Conservation (phyloP, 2,888 invertebrate species). For the Latheticus oryzae region DNA sequence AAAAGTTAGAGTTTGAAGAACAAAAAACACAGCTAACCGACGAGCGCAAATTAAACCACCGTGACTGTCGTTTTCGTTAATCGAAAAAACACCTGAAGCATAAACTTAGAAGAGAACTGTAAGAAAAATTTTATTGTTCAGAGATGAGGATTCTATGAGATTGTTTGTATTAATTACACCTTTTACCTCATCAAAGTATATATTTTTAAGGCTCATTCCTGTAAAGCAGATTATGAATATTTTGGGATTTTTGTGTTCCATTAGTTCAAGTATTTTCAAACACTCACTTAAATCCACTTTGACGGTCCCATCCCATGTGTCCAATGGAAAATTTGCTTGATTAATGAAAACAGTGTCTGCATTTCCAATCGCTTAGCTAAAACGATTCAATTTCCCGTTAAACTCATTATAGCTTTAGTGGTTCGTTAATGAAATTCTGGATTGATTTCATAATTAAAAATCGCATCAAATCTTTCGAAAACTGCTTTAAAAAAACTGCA, state of each 20-base stretch:
- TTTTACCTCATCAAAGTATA: too few relatives aligned
- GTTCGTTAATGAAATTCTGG: slow-evolving; percentile 46
- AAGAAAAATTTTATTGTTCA: too few relatives aligned
- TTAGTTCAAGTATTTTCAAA: slow-evolving; percentile 1
- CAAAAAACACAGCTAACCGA: slow-evolving; percentile 15
- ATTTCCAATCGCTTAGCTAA: slow-evolving; percentile 43
- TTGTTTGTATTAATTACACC: too few relatives aligned
- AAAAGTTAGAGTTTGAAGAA: slow-evolving; percentile 1
- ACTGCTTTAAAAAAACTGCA: slow-evolving; percentile 6
- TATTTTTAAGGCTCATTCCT: not conserved
- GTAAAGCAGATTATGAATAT: slow-evolving; percentile 1
- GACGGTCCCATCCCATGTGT: slow-evolving; percentile 47
- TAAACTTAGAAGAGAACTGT: too few relatives aligned
- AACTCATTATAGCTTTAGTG: slow-evolving; percentile 41
- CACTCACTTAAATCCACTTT: slow-evolving; percentile 5
- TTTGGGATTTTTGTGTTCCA: slow-evolving; percentile 7
- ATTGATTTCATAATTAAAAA: slow-evolving; percentile 50
- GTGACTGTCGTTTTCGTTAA: slow-evolving; percentile 32
- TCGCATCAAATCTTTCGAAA: slow-evolving; percentile 37
- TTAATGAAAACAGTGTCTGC: slow-evolving; percentile 47
- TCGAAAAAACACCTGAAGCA: too few relatives aligned
- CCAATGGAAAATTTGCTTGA: slow-evolving; percentile 54
- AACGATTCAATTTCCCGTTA: slow-evolving; percentile 49
- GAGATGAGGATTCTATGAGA: too few relatives aligned
- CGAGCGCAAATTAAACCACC: slow-evolving; percentile 25